Conservation (phyloP, 2,888 invertebrate genomes). For the Magallana nippona region DNA sequence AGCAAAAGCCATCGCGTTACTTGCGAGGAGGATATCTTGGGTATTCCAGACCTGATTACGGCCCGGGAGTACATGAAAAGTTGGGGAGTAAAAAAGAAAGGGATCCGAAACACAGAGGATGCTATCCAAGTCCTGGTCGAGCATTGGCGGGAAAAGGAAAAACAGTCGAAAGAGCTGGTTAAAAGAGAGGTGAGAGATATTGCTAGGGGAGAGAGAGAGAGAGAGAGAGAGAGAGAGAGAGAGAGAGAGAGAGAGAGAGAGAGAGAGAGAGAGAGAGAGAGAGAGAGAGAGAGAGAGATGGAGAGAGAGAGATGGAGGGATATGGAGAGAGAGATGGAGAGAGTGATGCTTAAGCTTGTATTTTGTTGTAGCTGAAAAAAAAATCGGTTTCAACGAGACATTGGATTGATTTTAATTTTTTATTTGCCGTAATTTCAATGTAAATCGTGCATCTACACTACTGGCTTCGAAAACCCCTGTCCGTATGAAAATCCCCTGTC, state of each 20-base stretch:
- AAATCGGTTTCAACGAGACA: too few relatives aligned
- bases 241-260: background rate
- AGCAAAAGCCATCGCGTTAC: conserved; percentile 32
- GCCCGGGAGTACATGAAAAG: conserved; percentile 38
- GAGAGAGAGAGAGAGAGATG: conserved; percentile 30
- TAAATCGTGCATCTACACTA: too few relatives aligned
- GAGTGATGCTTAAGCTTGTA: too few relatives aligned
- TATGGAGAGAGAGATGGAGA: conserved; percentile 16
- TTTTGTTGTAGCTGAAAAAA: too few relatives aligned
- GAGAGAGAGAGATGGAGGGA: background rate
- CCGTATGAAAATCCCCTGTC: too few relatives aligned
- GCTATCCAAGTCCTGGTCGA: conserved; percentile 21
- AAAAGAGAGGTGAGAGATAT: conserved; percentile 32
- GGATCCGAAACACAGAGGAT: conserved; percentile 39
- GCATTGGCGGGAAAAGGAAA: conserved; percentile 36
- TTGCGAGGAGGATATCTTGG: conserved; percentile 44
- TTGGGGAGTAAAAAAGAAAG: conserved; percentile 39
- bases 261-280: too few relatives aligned
- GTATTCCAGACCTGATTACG: conserved; percentile 45
- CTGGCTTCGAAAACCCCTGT: too few relatives aligned
- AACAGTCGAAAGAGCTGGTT: background rate
- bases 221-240: conserved; percentile 9
- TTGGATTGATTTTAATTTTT: too few relatives aligned
- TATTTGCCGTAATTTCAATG: too few relatives aligned
- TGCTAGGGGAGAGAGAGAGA: background rate